A percentile compares a stretch with the other conserved stretches of the same genome.
Conservation (phyloP, 35 echinoderm and acorn worm species). For the Ophioderma brevispina region DNA sequence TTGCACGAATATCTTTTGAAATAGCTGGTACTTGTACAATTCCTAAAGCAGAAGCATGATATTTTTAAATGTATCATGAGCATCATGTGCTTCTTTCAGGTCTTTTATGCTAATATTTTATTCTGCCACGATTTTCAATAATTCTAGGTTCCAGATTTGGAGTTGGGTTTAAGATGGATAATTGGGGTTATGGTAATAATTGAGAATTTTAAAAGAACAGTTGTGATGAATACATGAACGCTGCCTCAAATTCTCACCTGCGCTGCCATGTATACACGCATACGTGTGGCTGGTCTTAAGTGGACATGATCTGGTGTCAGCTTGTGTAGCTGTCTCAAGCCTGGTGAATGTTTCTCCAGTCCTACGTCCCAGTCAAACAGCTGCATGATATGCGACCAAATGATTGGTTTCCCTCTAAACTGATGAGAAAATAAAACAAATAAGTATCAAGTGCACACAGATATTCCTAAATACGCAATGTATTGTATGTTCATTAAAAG, state of each 20-base stretch:
- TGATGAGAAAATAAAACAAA: background rate
- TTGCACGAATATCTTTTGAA: too few species aligned
- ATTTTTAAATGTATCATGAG: background rate
- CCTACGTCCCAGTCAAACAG: slow-evolving; percentile 37
- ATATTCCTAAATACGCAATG: too few species aligned
- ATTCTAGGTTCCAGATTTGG: background rate
- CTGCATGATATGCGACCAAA: background rate
- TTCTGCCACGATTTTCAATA: background rate
- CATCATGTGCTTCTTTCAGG: background rate
- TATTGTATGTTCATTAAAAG: too few species aligned
- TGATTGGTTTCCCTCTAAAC: slow-evolving; percentile 28
- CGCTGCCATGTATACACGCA: slow-evolving; percentile 45
- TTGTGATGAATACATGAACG: too few species aligned
- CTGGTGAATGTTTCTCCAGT: slow-evolving; percentile 20
- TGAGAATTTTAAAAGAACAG: background rate
- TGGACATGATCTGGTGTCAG: slow-evolving; percentile 57
- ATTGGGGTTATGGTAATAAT: background rate
- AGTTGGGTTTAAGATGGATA: background rate
- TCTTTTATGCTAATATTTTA: background rate
- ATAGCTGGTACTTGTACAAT: background rate
- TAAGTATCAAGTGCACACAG: too few species aligned
- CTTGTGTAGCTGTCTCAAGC: slow-evolving; percentile 32
- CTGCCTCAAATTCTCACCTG: slow-evolving; percentile 49
- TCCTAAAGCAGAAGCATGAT: background rate
- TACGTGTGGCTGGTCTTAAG: slow-evolving; percentile 46